Conservation (phyloP, 37 sponge, comb jelly and placozoan species). For the Chondrosia reniformis region DNA sequence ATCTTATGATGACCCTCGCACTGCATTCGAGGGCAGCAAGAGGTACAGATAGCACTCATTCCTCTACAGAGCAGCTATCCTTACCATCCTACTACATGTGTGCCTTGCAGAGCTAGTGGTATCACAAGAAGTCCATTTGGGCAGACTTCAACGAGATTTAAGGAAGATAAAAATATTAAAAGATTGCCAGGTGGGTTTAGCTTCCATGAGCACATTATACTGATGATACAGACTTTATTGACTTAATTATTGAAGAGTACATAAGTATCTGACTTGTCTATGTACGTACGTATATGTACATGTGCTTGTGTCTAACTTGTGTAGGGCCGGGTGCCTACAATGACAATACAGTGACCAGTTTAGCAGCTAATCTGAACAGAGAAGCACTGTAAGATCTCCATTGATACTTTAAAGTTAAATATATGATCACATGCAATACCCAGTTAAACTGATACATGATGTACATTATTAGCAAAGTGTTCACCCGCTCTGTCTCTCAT, state of each 20-base stretch:
- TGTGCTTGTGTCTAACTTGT: background rate
- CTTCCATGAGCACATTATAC: no score
- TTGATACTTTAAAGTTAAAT: no score
- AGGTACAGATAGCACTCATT: no score
- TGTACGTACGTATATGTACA: background rate
- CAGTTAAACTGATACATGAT: background rate
- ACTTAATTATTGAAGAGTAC: no score
- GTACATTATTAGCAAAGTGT: background rate
- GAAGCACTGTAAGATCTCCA: slow-evolving; percentile 67
- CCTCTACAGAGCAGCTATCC: no score
- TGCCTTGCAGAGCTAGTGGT: slow-evolving; percentile 41
- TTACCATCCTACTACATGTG: no score
- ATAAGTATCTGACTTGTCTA: no score
- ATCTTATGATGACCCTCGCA: slow-evolving; percentile 83
- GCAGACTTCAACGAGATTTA: slow-evolving; percentile 87
- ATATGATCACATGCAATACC: no score
- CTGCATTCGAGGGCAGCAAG: slow-evolving; percentile 59
- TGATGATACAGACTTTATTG: no score
- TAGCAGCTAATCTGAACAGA: slow-evolving; percentile 58
- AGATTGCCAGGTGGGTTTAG: slow-evolving; percentile 43
- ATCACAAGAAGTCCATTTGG: slow-evolving; percentile 88
- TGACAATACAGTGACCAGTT: slow-evolving; percentile 54
- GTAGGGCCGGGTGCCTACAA: slow-evolving; percentile 91
- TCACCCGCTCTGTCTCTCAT: no score
- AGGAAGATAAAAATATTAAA: slow-evolving; percentile 25